Percentiles rank a stretch among this genome's conserved stretches.
phyloP scores from a whole-genome alignment of 2,113 vertebrate species.

The Arothron firmamentum region DNA sequence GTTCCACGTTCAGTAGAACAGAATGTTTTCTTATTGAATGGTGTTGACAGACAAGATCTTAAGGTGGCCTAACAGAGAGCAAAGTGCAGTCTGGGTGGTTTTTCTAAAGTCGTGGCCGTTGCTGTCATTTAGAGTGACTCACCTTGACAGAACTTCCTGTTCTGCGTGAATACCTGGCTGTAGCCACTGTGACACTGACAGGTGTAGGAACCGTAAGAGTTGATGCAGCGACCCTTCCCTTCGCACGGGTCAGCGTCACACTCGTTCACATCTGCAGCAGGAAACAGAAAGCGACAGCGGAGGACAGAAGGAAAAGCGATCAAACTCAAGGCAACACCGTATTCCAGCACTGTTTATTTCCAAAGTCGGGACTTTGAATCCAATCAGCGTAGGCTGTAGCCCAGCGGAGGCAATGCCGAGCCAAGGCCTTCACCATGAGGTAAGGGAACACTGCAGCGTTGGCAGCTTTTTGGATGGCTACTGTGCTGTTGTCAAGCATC shows the following conservation, averaged over 20 bases:
- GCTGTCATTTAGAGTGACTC: conserved; percentile 46
- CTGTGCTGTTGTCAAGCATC: conserved; percentile 54
- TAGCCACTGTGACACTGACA: conserved; percentile 88
- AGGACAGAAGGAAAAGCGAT: not conserved
- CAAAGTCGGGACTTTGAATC: conserved; percentile 24
- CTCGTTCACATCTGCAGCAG: conserved; percentile 82
- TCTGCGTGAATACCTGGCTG: conserved; percentile 70
- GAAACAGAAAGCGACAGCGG: conserved; percentile 6
- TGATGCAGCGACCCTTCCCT: conserved; percentile 84
- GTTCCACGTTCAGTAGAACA: conserved; percentile 40
- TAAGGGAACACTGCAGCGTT: conserved; percentile 47
- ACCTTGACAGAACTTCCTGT: conserved; percentile 87
- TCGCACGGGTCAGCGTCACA: conserved; percentile 82
- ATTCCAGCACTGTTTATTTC: conserved; percentile 26
- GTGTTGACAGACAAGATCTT: conserved; percentile 37
- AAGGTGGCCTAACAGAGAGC: not conserved
- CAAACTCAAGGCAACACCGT: not conserved
- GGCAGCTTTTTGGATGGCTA: conserved; percentile 54
- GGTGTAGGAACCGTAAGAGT: conserved; percentile 84
- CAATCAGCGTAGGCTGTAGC: conserved; percentile 25
- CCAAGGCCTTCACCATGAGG: conserved; percentile 36
- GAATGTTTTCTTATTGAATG: conserved; percentile 37
- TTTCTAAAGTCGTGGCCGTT: conserved; percentile 25
- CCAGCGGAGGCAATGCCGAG: conserved; percentile 31
- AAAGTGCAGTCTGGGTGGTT: not conserved